These are phyloP conservation scores for Ranitomeya imitator DNA, from an alignment of 2,113 vertebrate species.

Conservation along the genomic window DNA sequence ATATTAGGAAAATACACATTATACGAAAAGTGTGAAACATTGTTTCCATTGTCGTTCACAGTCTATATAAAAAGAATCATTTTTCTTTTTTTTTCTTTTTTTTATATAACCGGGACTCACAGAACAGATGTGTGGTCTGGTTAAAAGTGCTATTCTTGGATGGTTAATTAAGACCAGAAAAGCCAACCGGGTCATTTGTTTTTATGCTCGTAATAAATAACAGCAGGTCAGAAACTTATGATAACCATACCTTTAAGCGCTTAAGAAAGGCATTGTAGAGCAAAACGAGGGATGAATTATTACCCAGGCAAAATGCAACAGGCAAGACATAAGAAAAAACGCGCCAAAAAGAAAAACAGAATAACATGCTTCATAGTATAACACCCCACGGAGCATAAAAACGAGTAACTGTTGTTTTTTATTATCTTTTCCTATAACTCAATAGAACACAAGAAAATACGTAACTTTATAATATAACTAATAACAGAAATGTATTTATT, in stretches of 20 bases:
- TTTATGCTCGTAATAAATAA: neutral
- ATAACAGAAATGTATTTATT: too few relatives aligned
- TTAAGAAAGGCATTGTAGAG: neutral
- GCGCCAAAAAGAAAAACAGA: neutral
- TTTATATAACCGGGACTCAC: neutral
- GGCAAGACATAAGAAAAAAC: neutral
- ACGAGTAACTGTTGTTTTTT: too few relatives aligned
- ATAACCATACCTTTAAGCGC: neutral
- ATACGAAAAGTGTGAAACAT: conserved; percentile 16
- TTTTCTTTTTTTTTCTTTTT: conserved; percentile 27
- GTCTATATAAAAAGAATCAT: neutral
- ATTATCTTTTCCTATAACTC: too few relatives aligned
- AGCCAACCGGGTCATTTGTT: neutral
- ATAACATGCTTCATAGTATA: neutral
- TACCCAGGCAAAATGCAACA: neutral
- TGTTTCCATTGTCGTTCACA: conserved; percentile 33
- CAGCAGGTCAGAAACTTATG: neutral
- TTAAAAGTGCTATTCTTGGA: neutral
- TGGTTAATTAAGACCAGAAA: conserved; percentile 22
- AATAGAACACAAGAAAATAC: too few relatives aligned
- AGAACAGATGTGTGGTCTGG: conserved; percentile 33
- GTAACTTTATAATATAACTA: too few relatives aligned
- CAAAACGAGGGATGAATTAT: neutral
- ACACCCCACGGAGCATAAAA: too few relatives aligned
- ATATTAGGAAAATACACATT: conserved; percentile 26